Conservation (phyloP, 2,888 invertebrate genomes). For the Graphium colonna region DNA sequence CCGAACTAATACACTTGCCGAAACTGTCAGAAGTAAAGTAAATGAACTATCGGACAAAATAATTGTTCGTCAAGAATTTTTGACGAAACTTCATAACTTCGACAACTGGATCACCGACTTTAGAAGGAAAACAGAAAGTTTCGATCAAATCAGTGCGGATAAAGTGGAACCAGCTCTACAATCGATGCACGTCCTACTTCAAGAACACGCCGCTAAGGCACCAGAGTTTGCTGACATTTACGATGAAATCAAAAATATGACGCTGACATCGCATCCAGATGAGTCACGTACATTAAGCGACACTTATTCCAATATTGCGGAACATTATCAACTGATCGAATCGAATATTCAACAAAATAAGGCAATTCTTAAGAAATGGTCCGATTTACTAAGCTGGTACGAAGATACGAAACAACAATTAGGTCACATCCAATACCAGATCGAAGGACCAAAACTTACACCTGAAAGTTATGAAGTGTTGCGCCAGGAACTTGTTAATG, state of each 20-base stretch:
- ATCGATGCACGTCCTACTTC: constrained; percentile 87
- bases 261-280: constrained; percentile 84
- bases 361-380: constrained; percentile 88
- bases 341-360: constrained; percentile 87
- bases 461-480: constrained; percentile 85
- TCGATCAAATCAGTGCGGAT: constrained; percentile 90
- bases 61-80: constrained; percentile 90
- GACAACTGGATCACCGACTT: constrained; percentile 89
- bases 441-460: constrained; percentile 86
- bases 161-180: constrained; percentile 89
- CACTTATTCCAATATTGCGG: constrained; percentile 86
- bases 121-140: constrained; percentile 85
- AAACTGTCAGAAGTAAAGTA: constrained; percentile 86
- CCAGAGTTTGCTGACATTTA: constrained; percentile 88
- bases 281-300: constrained; percentile 87
- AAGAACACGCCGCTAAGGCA: constrained; percentile 92
- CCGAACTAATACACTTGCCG: constrained; percentile 87
- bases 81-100: constrained; percentile 88
- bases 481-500: constrained; percentile 84
- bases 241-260: constrained; percentile 89
- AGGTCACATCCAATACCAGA: constrained; percentile 88
- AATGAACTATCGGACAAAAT: constrained; percentile 91
- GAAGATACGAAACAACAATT: constrained; percentile 89
- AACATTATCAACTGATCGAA: constrained; percentile 88
- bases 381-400: constrained; percentile 89